These are phyloP conservation scores for Brotula barbata DNA, from an alignment of 2,797 vertebrate species.

Conservation along the genomic window DNA sequence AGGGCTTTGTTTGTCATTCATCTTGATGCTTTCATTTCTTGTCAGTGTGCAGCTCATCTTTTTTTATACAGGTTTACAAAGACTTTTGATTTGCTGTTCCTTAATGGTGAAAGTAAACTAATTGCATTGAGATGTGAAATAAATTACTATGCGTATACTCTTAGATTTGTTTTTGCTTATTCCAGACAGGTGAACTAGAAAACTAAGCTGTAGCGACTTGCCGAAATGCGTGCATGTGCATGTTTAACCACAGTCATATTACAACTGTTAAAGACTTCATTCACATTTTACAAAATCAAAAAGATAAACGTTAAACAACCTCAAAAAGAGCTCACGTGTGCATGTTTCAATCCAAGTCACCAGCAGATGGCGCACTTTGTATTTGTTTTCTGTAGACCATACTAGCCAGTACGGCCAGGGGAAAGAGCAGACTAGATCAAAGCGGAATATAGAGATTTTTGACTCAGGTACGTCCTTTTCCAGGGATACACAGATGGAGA, in stretches of 20 bases:
- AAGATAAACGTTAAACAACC: conserved; percentile 41
- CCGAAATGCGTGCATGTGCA: no score
- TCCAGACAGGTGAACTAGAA: no score
- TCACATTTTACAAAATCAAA: conserved; percentile 18
- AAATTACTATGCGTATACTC: conserved; percentile 67
- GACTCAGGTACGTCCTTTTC: conserved; percentile 33
- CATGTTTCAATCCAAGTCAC: conserved; percentile 47
- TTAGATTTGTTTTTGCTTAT: conserved; percentile 51
- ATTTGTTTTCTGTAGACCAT: conserved; percentile 1
- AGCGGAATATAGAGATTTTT: conserved; percentile 49
- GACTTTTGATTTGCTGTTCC: conserved; percentile 66
- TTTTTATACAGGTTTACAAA: conserved; percentile 70
- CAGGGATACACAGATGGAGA: conserved; percentile 40
- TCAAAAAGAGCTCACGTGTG: conserved; percentile 8
- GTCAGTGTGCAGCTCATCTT: conserved; percentile 45
- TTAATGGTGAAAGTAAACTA: conserved; percentile 57
- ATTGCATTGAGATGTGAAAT: conserved; percentile 67
- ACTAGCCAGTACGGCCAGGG: no score
- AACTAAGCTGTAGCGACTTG: no score
- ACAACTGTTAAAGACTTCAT: conserved; percentile 41
- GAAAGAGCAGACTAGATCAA: conserved; percentile 64
- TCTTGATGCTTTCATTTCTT: conserved; percentile 51
- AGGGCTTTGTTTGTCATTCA: conserved; percentile 46
- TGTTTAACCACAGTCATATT: conserved; percentile 37
- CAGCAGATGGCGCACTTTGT: conserved; percentile 70